Evolutionary conservation across 2,113 vertebrate genomes (phyloP).

Genomic region (Nycticryphes semicollaris): DNA sequence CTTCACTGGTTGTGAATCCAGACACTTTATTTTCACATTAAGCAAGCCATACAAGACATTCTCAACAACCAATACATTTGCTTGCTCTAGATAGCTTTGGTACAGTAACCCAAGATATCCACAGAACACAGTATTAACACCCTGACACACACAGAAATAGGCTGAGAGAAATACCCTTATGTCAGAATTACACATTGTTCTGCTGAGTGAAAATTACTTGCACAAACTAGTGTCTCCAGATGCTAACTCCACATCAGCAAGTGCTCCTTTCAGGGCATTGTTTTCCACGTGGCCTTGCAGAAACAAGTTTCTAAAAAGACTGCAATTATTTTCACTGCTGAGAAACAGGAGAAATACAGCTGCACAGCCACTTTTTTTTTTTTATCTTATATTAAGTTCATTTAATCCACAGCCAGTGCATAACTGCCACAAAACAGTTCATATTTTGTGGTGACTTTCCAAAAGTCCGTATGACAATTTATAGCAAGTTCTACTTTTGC

Average conservation of each 20-base stretch:
- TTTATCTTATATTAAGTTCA: neutral
- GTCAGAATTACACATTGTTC: neutral
- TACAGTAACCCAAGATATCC: neutral
- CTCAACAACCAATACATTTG: neutral
- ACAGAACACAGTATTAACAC: accelerated
- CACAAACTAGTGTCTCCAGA: neutral
- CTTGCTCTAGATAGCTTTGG: neutral
- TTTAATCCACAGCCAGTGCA: neutral
- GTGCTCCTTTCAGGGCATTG: neutral
- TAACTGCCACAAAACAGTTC: neutral
- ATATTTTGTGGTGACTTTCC: neutral
- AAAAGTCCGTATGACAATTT: neutral
- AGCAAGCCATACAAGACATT: neutral
- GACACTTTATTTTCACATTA: neutral
- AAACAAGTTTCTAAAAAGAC: neutral
- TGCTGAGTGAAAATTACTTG: neutral
- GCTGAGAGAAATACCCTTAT: neutral
- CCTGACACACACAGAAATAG: neutral
- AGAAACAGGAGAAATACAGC: neutral
- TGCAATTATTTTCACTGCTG: neutral
- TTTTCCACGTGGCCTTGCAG: neutral
- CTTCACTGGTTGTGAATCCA: neutral
- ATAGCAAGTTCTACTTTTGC: neutral
- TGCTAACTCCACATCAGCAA: neutral
- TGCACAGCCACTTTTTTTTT: neutral